These are phyloP conservation scores for Adoxophyes honmai DNA, from an alignment of 1,140 invertebrate genomes.

Conservation along the genomic window DNA sequence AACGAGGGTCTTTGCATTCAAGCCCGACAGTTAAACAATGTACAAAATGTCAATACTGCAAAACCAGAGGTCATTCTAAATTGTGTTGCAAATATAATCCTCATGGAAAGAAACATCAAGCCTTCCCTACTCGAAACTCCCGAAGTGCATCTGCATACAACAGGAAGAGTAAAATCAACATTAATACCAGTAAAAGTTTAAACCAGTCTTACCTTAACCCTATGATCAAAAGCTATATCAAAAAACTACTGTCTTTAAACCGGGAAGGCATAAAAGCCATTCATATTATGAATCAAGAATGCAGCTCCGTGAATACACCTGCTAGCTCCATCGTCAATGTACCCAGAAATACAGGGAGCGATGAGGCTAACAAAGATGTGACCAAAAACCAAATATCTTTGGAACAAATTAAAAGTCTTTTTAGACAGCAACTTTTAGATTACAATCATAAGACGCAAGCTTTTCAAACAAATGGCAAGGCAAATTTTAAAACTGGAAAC, in stretches of 20 bases:
- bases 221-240: constrained; percentile 68
- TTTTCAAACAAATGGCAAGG: constrained; percentile 13
- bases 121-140: background rate
- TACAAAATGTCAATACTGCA: background rate
- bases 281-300: constrained; percentile 65
- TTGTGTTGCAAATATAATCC: background rate
- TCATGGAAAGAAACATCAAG: background rate
- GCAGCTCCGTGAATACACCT: constrained; percentile 76
- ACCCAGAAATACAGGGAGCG: constrained; percentile 43
- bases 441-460: constrained; percentile 27
- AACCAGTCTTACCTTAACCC: constrained; percentile 41
- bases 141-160: background rate
- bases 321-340: constrained; percentile 72
- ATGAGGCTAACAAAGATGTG: constrained; percentile 20
- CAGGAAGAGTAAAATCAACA: constrained; percentile 15
- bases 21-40: too few species aligned
- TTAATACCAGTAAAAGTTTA: constrained; percentile 21
- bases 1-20: too few species aligned
- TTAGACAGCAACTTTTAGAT: constrained; percentile 49
- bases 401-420: constrained; percentile 58
- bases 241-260: constrained; percentile 73
- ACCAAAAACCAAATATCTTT: constrained; percentile 46
- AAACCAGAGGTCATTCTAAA: background rate
- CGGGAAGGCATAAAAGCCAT: constrained; percentile 72
- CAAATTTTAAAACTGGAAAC: background rate